A percentile compares a stretch with the other conserved stretches of the same genome.
Evolutionary conservation across 2,113 vertebrate species (phyloP).

Genomic region (Pelodiscus sinensis): DNA sequence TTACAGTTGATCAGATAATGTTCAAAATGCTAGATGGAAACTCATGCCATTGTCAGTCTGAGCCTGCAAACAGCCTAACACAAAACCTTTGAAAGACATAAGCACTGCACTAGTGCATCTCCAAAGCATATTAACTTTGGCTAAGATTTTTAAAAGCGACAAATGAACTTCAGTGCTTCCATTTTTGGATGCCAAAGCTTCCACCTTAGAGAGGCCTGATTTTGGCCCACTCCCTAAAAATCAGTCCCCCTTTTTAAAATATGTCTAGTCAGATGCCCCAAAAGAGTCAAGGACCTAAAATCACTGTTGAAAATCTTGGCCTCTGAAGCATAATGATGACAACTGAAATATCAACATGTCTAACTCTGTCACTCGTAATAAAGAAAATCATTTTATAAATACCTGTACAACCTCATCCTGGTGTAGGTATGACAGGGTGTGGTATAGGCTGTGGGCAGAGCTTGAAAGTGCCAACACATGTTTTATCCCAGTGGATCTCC

Average conservation of each 20-base stretch:
- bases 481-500: not conserved
- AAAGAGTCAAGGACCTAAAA: not conserved
- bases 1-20: not conserved
- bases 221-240: not conserved
- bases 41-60: not conserved
- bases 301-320: not conserved
- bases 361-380: not conserved
- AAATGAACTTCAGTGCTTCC: fast-evolving
- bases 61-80: not conserved
- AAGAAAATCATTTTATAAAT: not conserved
- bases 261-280: not conserved
- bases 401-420: not conserved
- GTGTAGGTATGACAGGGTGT: not conserved
- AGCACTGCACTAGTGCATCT: not conserved
- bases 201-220: not conserved
- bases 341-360: not conserved
- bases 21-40: fast-evolving
- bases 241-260: not conserved
- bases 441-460: not conserved
- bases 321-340: not conserved
- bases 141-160: not conserved
- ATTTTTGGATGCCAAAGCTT: not conserved
- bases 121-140: not conserved
- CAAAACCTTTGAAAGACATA: fast-evolving
- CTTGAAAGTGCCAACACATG: not conserved